Evolutionary conservation across 35 echinoderm and acorn worm genomes (phyloP).

Genomic region (Heliocidaris erythrogramma): DNA sequence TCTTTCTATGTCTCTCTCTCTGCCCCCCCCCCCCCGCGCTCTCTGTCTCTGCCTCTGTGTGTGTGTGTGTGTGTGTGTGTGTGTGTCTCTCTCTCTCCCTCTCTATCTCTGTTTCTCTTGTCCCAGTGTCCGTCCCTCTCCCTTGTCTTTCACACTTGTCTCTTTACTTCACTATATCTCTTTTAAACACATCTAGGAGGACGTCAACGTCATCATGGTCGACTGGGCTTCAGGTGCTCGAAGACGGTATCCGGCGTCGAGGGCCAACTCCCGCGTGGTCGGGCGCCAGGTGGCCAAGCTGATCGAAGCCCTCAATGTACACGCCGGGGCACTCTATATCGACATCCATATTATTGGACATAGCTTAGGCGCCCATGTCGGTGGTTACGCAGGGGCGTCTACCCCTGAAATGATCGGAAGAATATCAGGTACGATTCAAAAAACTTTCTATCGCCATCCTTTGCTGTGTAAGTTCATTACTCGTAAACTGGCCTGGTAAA

Average conservation of each 20-base stretch:
- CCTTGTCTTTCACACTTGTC: too few species aligned
- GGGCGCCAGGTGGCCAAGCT: constrained; percentile 47
- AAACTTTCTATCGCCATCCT: too few species aligned
- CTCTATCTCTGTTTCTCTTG: too few species aligned
- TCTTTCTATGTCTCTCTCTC: too few species aligned
- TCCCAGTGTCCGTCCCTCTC: too few species aligned
- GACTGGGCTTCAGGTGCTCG: constrained; percentile 58
- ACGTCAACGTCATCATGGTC: constrained; percentile 68
- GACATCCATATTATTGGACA: constrained; percentile 65
- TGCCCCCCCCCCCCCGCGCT: too few species aligned
- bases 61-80: too few species aligned
- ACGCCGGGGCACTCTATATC: constrained; percentile 14
- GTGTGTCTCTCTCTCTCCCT: too few species aligned
- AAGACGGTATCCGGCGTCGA: constrained; percentile 32
- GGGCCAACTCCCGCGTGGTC: constrained; percentile 56
- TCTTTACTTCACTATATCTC: too few species aligned
- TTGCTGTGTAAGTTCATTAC: too few species aligned
- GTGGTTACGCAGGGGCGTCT: constrained; percentile 59
- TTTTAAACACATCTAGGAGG: neutral
- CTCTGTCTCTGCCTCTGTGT: too few species aligned
- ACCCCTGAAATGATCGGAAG: constrained; percentile 48
- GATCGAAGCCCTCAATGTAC: constrained; percentile 8
- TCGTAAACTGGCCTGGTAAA: too few species aligned
- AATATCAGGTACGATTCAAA: constrained; percentile 57
- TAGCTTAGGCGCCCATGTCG: constrained; percentile 65